Base-by-base conservation (phyloP, 2,113 vertebrate species). In the Calidris pugnax region DNA sequence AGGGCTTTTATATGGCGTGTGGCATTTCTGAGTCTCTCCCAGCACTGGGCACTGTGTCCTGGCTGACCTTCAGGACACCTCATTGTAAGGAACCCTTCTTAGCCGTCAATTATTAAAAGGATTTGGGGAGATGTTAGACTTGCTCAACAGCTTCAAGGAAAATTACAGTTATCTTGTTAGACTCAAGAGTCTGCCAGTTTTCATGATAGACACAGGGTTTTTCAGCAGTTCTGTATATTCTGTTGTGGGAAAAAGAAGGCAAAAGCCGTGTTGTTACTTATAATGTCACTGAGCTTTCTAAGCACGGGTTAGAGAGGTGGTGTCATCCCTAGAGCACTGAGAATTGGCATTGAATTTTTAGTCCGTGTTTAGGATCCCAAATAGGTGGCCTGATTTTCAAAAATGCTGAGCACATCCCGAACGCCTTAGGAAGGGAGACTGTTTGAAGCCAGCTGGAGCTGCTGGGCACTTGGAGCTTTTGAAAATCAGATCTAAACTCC, bases 371-470 rank as follows among this genome's bases (percentile, higher is more conserved):
- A 72, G 81, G 73, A 72, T 73, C 64, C 47, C 22, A 28, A 33
- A 73, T 85, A 88, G 39, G 15, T 63, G 56, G 53, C 68, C 75
- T 88, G 68, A 33, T 92, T 91, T 86, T 91, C 48, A 80, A 35
- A 84, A 81, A 48, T 60, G 51, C 72, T 47, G 86, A 78, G 79
- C 48, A 27, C 51, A 55, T 74, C 62, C 43, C 55, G 55, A 68
- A 39, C 28, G 23, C 63, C 35, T 79, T 47, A 33, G 51, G 60
- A 92, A 90, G 51, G 37, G 60, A 81, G 27, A 48, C 30, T 20
- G 48, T 93, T 56, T 89, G 79, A 94, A 95, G 64, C 43, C 93
- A 77, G 33, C 51, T 67, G 68, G 79, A 96, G 73, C 72, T 86
- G 59, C 64, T 81, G 30, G 30, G 55, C 5, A 1, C 79, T 80